Evolutionary conservation across 2,797 vertebrate genomes (phyloP).

Genomic region (Myotis myotis): DNA sequence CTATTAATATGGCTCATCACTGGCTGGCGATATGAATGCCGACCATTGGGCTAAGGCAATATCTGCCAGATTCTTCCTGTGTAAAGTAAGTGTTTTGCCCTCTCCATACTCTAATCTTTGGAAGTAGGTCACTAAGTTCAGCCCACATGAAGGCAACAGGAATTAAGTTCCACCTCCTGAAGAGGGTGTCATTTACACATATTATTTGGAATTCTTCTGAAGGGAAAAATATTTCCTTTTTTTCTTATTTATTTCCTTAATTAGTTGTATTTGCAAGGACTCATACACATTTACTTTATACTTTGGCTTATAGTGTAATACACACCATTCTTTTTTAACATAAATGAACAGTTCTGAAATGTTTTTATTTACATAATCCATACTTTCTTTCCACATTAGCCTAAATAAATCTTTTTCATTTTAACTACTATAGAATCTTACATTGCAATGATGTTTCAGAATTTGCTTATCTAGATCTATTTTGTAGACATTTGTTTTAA

Average conservation of each 20-base stretch:
- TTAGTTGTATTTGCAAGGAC: background rate
- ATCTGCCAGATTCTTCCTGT: background rate
- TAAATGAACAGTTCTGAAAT: background rate
- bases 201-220: background rate
- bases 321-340: background rate
- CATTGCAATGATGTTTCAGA: background rate
- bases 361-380: background rate
- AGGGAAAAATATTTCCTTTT: background rate
- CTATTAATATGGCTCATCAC: background rate
- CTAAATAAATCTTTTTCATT: conserved; percentile 7
- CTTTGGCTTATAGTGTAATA: background rate
- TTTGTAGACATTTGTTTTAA: background rate
- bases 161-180: background rate
- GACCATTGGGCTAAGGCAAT: background rate
- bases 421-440: background rate
- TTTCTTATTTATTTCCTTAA: background rate
- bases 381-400: background rate
- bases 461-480: background rate
- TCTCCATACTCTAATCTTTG: background rate
- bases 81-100: background rate
- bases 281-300: background rate
- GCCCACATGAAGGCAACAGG: background rate
- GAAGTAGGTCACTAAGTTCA: background rate
- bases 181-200: background rate
- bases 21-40: background rate